Base-by-base conservation (phyloP, 2,113 vertebrate genomes). In the Burhinus bistriatus region DNA sequence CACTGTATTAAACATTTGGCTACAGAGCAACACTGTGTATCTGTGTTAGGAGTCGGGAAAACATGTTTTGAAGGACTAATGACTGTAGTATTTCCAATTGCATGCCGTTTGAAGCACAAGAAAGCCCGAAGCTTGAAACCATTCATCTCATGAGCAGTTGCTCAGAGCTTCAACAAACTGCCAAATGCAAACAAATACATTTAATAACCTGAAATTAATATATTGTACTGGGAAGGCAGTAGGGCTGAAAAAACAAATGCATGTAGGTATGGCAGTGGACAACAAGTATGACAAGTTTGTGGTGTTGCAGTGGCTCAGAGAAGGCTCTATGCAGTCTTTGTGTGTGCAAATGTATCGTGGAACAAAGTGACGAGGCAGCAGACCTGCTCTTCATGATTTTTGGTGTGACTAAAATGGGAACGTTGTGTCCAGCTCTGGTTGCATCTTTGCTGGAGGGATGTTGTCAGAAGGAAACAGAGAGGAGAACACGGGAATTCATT, bases 151-250 rank as follows among this genome's bases (percentile, higher is more conserved):
- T 83, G 85, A 86, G 92, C 62, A 88, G 47, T 95, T 93, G 95
- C 95, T 96, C 95, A 96, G 93, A 97, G 90, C 93, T 96, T 96
- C 85, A 95, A 29, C 92, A 54, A 94, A 90, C 82, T 93, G 85
- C 82, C 82, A 93, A 90, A 92, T 90, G 90, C 88, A 96, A 96
- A 95, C 95, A 96, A 96, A 93, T 96, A 27, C n/a, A 62, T 83
- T 97, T 96, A 97, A 97, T 96, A 95, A 93, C 96, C 87, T 86
- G 92, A 95, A 95, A 97, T 97, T 97, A 96, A 91, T 96, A 83
- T 86, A 95, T 96, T 91, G 78, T 70, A 77, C 93, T 45, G 70
- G 71, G 71, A 83, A 90, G 79, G 71, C 20, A 47, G 83, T 40
- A 68, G 52, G 77, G 65, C 75, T 91, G 87, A 89, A 83, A 89